phyloP scores from a whole-genome alignment of 2,113 vertebrate genomes.

The Puffinus mauretanicus region DNA sequence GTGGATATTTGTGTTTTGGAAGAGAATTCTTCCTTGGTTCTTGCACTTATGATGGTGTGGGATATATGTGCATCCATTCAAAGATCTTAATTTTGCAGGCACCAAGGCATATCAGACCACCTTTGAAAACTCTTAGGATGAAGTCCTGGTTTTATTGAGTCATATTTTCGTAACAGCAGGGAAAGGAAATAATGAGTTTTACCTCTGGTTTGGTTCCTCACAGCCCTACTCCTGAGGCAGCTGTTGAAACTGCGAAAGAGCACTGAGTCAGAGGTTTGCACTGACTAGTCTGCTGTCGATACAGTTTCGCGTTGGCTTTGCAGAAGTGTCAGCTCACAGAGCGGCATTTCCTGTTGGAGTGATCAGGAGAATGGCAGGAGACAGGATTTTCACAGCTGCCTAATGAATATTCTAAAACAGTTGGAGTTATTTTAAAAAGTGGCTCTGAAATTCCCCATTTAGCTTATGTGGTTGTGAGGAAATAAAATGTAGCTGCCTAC shows the following conservation, averaged over 20 bases:
- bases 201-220: background rate
- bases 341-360: constrained; percentile 1
- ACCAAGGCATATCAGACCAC: background rate
- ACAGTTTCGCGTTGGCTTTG: background rate
- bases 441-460: background rate
- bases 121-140: background rate
- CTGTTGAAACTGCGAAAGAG: background rate
- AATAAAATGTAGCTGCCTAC: background rate
- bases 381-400: constrained; percentile 4
- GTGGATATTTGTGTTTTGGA: background rate
- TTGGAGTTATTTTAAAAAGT: background rate
- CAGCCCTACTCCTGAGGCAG: background rate
- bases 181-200: background rate
- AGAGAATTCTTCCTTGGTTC: background rate
- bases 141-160: background rate
- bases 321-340: background rate
- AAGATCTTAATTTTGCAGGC: background rate
- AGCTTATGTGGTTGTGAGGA: background rate
- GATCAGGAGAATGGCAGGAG: background rate
- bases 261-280: constrained; percentile 16
- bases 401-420: constrained; percentile 9
- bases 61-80: background rate
- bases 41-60: background rate
- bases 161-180: background rate
- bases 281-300: background rate